These are phyloP conservation scores for Bettongia penicillata DNA, from an alignment of 2,113 vertebrate genomes.

Conservation along the genomic window DNA sequence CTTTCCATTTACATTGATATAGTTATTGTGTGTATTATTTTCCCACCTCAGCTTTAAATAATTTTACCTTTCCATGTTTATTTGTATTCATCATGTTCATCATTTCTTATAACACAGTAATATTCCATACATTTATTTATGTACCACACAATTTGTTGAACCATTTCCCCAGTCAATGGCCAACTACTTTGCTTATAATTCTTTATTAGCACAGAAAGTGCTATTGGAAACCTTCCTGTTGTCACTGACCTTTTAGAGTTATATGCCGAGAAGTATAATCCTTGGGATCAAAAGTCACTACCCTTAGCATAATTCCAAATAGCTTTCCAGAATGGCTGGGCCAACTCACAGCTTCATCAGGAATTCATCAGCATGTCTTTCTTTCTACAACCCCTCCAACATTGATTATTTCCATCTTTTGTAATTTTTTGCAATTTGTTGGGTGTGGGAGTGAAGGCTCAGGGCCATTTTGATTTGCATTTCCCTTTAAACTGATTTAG, in stretches of 20 bases:
- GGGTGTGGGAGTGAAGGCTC: not conserved
- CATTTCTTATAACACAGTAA: not conserved
- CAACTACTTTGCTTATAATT: not conserved
- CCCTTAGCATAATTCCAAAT: not conserved
- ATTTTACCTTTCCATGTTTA: not conserved
- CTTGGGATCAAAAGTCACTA: not conserved
- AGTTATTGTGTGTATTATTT: not conserved
- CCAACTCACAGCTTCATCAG: not conserved
- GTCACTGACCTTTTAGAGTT: not conserved
- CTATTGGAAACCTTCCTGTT: not conserved
- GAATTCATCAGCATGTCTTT: not conserved
- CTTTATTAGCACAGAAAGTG: not conserved
- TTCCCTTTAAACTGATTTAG: not conserved
- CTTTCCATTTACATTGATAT: not conserved
- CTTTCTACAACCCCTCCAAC: not conserved
- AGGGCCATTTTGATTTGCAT: not conserved
- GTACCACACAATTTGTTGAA: not conserved
- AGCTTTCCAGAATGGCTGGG: not conserved
- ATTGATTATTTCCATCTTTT: not conserved
- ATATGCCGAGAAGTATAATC: not conserved
- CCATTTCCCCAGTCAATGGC: not conserved
- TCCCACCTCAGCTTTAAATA: not conserved
- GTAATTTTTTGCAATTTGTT: not conserved
- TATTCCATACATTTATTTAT: not conserved
- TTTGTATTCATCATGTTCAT: not conserved